Evolutionary conservation across 2,888 invertebrate genomes (phyloP), one percentile per base, ranked within the genome.

Genomic region (Homarus gammarus): DNA sequence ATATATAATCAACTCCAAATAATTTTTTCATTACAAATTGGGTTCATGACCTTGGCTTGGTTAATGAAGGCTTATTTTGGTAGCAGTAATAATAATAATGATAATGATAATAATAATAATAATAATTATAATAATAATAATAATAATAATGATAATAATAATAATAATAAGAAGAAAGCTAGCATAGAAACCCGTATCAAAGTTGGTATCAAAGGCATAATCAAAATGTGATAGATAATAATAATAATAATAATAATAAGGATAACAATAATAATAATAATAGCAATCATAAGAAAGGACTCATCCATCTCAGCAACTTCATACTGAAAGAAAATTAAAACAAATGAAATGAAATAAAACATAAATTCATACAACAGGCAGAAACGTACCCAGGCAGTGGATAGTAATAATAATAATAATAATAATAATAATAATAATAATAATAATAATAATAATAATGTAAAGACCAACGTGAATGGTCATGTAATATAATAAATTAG

Each of bases 1-100:
- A 88, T 68, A 70, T 88, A 83, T 83, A 36, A 78, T 88, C 77
- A 84, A 72, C 82, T 87, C 79, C 87, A 83, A 56, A 78, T 70
- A 51, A 81, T 87, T n/a, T n/a, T n/a, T n/a, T n/a, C n/a, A n/a
- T n/a, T 8, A 5, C 64, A 27, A 27, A 64, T 27, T 64, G 27
- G n/a, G 64, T 64, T 64, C 64, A 64, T 64, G 64, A 64, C 31
- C 64, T 64, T 64, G 64, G 64, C 64, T 64, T 64, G n/a, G 64
- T 64, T 64, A 64, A 64, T 56, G 56, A 22, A 64, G 22, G 64
- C 64, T 64, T 8, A 64, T 64, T 64, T n/a, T 3, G 64, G n/a
- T 73, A 40, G 27, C 22, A 18, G 64, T n/a, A n/a, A 56, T 22
- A 73, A 70, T n/a, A 27, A 15, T 12, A 27, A 73, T 38, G 12